Conservation (phyloP, 2,797 vertebrate species). For the Gymnopithys bicolor region DNA sequence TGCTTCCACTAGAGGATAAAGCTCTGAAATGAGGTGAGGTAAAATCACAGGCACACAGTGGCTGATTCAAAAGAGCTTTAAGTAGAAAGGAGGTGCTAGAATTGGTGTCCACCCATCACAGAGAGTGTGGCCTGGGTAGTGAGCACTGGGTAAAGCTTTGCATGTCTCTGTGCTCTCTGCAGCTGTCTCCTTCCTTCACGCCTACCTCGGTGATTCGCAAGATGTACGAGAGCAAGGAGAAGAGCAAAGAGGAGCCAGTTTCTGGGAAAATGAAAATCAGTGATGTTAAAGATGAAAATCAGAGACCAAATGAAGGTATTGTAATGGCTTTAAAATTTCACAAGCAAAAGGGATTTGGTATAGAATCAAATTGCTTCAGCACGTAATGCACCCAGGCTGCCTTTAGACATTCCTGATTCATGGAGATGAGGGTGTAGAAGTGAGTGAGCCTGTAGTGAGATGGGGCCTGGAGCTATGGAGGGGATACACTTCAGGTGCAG, state of each 20-base stretch:
- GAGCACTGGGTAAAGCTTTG: not conserved
- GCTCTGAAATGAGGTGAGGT: not conserved
- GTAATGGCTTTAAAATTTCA: not conserved
- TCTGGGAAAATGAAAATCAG: slow-evolving; percentile 74
- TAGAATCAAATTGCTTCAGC: not conserved
- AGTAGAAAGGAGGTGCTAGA: not conserved
- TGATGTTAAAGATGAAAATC: slow-evolving; percentile 86
- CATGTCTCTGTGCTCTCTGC: not conserved
- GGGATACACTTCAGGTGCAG: not conserved
- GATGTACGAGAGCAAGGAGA: slow-evolving; percentile 99
- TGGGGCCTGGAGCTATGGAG: not conserved
- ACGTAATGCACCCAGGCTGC: not conserved
- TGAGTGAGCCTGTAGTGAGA: not conserved
- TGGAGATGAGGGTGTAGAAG: not conserved
- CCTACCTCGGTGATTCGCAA: slow-evolving; percentile 98
- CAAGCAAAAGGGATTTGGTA: not conserved
- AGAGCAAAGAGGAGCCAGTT: slow-evolving; percentile 88
- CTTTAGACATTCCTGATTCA: not conserved
- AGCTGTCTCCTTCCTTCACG: slow-evolving; percentile 97
- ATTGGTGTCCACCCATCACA: not conserved
- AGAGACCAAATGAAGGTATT: slow-evolving; percentile 86
- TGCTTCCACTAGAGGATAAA: not conserved
- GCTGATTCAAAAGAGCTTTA: not conserved
- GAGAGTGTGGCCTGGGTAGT: not conserved
- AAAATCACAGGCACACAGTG: not conserved